Base-by-base conservation (phyloP, 2,888 invertebrate species). In the Gerosis bhagava region DNA sequence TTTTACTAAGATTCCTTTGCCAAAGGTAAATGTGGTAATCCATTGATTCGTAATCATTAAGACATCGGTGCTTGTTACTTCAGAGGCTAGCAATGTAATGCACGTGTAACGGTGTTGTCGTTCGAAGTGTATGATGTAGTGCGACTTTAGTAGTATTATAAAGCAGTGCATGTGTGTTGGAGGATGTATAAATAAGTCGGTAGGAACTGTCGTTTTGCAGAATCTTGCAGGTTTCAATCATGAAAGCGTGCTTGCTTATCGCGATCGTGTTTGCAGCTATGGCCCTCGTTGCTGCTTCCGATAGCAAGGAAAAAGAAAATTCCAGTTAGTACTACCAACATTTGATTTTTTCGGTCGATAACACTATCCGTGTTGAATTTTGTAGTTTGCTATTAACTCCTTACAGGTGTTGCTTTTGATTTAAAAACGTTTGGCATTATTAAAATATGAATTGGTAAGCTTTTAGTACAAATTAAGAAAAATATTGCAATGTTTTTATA, bases 181-280 rank as follows among this genome's bases (percentile, higher is more conserved):
- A 50, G 54, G 55, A 53, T 57, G 62, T 76, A 75, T 77, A 77
- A 71, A 73, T 73, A 67, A 59, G 54, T 61, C 58, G 50, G 56
- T 56, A 44, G 54, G 49, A 51, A 50, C 53, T 51, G 50, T 59
- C 61, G 51, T 55, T 58, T 50, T 36, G 39, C 64, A 73, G 55
- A 71, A 49, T 63, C 54, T 49, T 52, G 50, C 47, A 41, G 36
- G 42, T 51, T 61, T 59, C 54, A 60, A 65, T 51, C 59, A 78
- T 79, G 81, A 77, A 65, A 63, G 56, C 58, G 52, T 67, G 54
- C 51, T 52, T 74, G 29, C 49, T 72, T 51, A 49, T 73, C 35
- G 56, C 59, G 36, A 26, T 70, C 42, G 45, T 73, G 47, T 57
- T 71, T 19, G 49, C 69, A 19, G 55, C 53, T 29, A 32, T 65